These are phyloP conservation scores for Amphibalanus amphitrite DNA, from an alignment of 1,140 invertebrate species.

Conservation along the genomic window DNA sequence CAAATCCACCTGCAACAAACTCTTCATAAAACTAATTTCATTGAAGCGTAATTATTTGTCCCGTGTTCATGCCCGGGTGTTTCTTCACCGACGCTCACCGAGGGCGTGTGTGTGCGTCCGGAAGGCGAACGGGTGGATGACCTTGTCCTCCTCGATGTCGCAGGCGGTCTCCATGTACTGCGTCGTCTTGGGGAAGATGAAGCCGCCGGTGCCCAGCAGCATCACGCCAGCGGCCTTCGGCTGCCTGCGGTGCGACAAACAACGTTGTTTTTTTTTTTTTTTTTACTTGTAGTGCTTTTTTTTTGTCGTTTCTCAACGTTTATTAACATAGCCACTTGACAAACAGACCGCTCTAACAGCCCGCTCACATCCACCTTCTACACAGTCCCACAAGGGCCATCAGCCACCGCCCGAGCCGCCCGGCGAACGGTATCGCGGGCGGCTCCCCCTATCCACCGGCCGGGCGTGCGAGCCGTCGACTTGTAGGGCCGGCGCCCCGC, in stretches of 20 bases:
- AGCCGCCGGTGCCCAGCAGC: slow-evolving; percentile 61
- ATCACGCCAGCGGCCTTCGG: slow-evolving; percentile 71
- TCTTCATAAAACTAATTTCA: background rate
- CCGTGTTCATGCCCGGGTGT: background rate
- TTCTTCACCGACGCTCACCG: slow-evolving; percentile 33
- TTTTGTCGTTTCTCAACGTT: too few species aligned
- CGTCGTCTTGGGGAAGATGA: slow-evolving; percentile 44
- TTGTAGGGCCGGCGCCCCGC: too few species aligned
- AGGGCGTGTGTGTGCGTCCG: slow-evolving; percentile 82
- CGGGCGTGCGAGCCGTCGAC: too few species aligned
- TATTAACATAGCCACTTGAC: too few species aligned
- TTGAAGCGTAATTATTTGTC: background rate
- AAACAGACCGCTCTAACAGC: too few species aligned
- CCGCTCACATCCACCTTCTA: too few species aligned
- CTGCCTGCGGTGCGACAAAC: slow-evolving; percentile 31
- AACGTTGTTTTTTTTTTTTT: too few species aligned
- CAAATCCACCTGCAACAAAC: background rate
- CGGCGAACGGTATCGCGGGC: too few species aligned
- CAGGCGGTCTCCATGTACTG: slow-evolving; percentile 83
- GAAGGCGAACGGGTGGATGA: slow-evolving; percentile 85
- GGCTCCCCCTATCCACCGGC: too few species aligned
- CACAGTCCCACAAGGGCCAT: too few species aligned
- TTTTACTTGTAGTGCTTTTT: too few species aligned
- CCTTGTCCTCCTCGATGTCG: slow-evolving; percentile 55
- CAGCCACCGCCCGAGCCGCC: too few species aligned